Evolutionary conservation across 2,113 vertebrate genomes (phyloP), one percentile per base, ranked within the genome.

Genomic region (Anoplopoma fimbria): DNA sequence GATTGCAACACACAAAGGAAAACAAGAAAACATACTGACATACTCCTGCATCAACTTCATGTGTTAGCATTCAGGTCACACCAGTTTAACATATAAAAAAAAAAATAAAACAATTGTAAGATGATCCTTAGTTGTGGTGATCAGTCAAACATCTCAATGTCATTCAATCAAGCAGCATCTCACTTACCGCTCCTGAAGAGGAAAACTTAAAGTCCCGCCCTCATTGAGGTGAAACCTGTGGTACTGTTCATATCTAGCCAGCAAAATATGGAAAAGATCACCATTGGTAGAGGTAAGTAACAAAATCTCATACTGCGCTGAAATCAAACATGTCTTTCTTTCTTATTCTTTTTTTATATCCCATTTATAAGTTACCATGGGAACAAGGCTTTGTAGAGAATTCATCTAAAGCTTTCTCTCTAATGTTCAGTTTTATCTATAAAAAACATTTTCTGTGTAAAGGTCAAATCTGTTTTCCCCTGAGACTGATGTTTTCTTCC

Each of bases 141-240:
- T 69, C 27, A 38, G 67, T 33, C 25, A 21, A 49, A 60, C 58
- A 19, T 15, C 14, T n/a, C 69, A 9, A 15, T 65, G 27, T 33
- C 55, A 51, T 2, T 82, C 74, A 62, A 13, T 85, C 31, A 7
- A 74, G 38, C 69, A 69, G 53, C 47, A 42, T 82, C 40, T 78
- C 58, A 81, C 86, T 91, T 79, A 87, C 83, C 61, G 14, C 83
- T 81, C 40, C 21, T 31, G 4, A 19, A 70, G 74, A 31, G 58
- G 51, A 76, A 75, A 61, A 58, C 34, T 38, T 42, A 71, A 90
- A 64, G 69, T 14, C 9, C 82, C 64, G n/a, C 23, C 27, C 60
- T 77, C 45, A 55, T 0, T 21, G 15, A 61, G 70, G 27, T 36
- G 34, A 53, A 73, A 72, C 34, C 36, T 19, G 5, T 27, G 31